Evolutionary conservation across 1,140 invertebrate genomes (phyloP), one percentile per base, ranked within the genome.

Genomic region (Meteorus sp.): DNA sequence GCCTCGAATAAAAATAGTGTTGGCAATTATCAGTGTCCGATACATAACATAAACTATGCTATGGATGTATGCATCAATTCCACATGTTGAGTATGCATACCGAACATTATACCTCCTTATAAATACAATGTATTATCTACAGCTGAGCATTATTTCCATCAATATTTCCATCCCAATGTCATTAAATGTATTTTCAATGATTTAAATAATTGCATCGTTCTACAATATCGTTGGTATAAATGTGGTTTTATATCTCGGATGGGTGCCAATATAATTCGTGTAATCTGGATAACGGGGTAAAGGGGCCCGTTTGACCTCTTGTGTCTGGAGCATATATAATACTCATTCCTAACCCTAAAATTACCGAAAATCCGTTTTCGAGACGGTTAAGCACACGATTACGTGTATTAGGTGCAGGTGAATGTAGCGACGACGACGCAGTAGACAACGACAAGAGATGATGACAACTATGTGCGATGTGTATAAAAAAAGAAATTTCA

Each of bases 241-340:
- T 4, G 8, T 4, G 15, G 35, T 8, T n/a, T 13, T 39, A 39
- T 39, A 11, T 39, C 13, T 15, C 3, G 11, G 8, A 33, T 15
- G 17, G 6, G 61, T 60, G 59, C 58, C 70, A 72, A 65, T 71
- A 72, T 73, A 72, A 73, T 72, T 66, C 70, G 45, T 48, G 45
- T 48, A 48, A 48, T 48, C 45, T 70, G 67, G 39, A 31, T 54
- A 5, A 13, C 8, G 22, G 39, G 50, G 64, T 67, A 65, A 73
- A 73, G n/a, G n/a, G n/a, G 59, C 62, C 33, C 69, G 67, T 72
- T 72, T 73, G 70, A 72, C 70, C 70, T 70, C 67, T 68, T 65
- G 61, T 65, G 48, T 56, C 45, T 45, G 22, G 58, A 48, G 57
- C 65, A 71, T 53, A 67, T 23, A 45, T 23, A 45, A 45, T 45